Evolutionary conservation across 1,140 invertebrate genomes (phyloP).

Genomic region (Spodoptera litura): DNA sequence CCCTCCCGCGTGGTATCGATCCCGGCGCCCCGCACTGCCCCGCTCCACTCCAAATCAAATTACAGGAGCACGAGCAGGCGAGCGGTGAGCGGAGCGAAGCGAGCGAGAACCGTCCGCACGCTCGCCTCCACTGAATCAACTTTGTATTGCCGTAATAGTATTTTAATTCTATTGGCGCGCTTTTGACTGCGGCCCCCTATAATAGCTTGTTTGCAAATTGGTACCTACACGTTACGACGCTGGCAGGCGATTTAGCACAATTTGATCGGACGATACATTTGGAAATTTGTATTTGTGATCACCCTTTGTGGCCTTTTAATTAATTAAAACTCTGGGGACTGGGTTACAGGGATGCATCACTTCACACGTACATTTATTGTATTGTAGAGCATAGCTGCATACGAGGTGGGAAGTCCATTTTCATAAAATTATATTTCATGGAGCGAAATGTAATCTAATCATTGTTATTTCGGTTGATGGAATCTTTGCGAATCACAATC

Average conservation of each 20-base stretch:
- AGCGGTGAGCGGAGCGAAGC: constrained; percentile 45
- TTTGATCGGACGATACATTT: constrained; percentile 51
- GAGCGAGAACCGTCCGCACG: constrained; percentile 48
- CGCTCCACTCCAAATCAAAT: constrained; percentile 83
- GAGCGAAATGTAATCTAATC: constrained; percentile 3
- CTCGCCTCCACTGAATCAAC: constrained; percentile 79
- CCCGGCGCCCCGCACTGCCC: constrained; percentile 62
- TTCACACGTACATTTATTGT: neutral
- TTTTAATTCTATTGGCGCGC: constrained; percentile 84
- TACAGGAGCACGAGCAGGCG: constrained; percentile 74
- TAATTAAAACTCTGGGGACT: constrained; percentile 9
- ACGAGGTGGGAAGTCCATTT: too few relatives aligned
- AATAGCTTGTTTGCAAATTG: constrained; percentile 80
- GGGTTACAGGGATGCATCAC: neutral
- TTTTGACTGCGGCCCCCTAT: constrained; percentile 73
- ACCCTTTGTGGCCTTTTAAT: constrained; percentile 25
- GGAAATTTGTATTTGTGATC: neutral
- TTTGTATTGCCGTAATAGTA: constrained; percentile 84
- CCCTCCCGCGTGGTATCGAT: constrained; percentile 75
- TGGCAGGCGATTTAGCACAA: constrained; percentile 53
- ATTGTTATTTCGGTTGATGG: neutral
- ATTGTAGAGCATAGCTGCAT: too few relatives aligned
- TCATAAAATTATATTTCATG: neutral
- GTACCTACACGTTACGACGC: constrained; percentile 66
- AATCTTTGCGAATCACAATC: constrained; percentile 13